A percentile compares a stretch with the other conserved stretches of the same genome.
phyloP scores from a whole-genome alignment of 2,888 invertebrate species.

The Chesias legatella region DNA sequence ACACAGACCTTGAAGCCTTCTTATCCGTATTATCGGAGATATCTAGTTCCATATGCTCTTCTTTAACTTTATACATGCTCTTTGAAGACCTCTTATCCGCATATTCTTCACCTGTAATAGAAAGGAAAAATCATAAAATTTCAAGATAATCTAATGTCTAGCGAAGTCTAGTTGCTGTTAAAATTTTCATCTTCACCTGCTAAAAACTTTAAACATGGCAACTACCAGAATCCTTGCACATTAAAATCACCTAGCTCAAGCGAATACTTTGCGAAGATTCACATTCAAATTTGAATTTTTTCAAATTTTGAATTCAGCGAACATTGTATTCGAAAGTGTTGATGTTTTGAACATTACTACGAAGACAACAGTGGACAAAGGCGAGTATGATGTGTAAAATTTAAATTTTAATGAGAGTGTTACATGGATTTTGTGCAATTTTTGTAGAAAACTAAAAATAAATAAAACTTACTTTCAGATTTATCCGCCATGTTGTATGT shows the following conservation, averaged over 20 bases:
- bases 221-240: conserved; percentile 1
- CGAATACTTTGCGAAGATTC: conserved; percentile 57
- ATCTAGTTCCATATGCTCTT: conserved; percentile 82
- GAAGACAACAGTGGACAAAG: conserved; percentile 1
- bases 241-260: conserved; percentile 33
- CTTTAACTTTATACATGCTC: conserved; percentile 66
- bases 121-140: conserved; percentile 1
- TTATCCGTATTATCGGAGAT: conserved; percentile 83
- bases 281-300: conserved; percentile 74
- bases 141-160: neutral
- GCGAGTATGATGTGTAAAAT: neutral
- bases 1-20: conserved; percentile 47
- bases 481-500: conserved; percentile 90
- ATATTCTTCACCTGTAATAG: conserved; percentile 50
- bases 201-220: no score
- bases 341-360: conserved; percentile 7
- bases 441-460: conserved; percentile 35
- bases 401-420: neutral
- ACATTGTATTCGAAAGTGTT: conserved; percentile 33
- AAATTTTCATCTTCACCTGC: no score
- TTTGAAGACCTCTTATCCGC: conserved; percentile 48
- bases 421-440: neutral
- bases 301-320: conserved; percentile 77
- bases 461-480: conserved; percentile 87
- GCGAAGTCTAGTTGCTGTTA: no score